Percentiles rank a stretch among this genome's conserved stretches.
Conservation (phyloP, 53 echinoderm and acorn worm species). For the Luidia sarsii region DNA sequence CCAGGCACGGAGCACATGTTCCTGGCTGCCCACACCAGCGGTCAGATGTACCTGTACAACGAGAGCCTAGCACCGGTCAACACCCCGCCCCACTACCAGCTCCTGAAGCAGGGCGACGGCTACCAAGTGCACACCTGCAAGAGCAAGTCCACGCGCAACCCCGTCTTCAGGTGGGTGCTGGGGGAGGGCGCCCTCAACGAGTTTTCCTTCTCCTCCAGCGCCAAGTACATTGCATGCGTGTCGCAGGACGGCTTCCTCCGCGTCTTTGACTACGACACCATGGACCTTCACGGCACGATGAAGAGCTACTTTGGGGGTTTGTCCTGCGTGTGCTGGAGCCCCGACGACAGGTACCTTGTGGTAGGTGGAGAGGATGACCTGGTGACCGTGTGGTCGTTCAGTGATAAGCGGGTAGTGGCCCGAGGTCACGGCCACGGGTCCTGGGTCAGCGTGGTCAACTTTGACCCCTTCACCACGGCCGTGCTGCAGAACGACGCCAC, state of each 20-base stretch:
- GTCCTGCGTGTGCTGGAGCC: slow-evolving; percentile 98
- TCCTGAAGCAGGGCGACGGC: slow-evolving; percentile 90
- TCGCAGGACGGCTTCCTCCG: slow-evolving; percentile 96
- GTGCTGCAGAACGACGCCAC: slow-evolving; percentile 74
- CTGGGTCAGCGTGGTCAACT: slow-evolving; percentile 91
- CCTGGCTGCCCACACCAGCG: slow-evolving; percentile 86
- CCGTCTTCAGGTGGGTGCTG: slow-evolving; percentile 91
- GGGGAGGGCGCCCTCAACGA: slow-evolving; percentile 95
- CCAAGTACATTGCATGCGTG: slow-evolving; percentile 85
- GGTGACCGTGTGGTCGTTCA: slow-evolving; percentile 94
- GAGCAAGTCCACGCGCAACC: slow-evolving; percentile 93
- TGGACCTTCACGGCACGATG: slow-evolving; percentile 96
- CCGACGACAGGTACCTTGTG: slow-evolving; percentile 90
- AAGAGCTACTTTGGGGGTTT: slow-evolving; percentile 99
- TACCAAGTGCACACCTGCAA: slow-evolving; percentile 97
- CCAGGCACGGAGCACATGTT: slow-evolving; percentile 99
- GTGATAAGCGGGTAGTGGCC: slow-evolving; percentile 80
- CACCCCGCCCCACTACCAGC: slow-evolving; percentile 92
- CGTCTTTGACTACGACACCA: slow-evolving; percentile 94
- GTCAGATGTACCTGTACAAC: slow-evolving; percentile 95
- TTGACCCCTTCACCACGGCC: slow-evolving; percentile 89
- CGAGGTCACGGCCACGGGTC: slow-evolving; percentile 91
- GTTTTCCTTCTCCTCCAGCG: slow-evolving; percentile 90
- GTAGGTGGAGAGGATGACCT: slow-evolving; percentile 96
- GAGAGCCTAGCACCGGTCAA: slow-evolving; percentile 80